A percentile compares a stretch with the other conserved stretches of the same genome.
Conservation (phyloP, 2,113 vertebrate genomes). For the Sphaerodactylus townsendi region DNA sequence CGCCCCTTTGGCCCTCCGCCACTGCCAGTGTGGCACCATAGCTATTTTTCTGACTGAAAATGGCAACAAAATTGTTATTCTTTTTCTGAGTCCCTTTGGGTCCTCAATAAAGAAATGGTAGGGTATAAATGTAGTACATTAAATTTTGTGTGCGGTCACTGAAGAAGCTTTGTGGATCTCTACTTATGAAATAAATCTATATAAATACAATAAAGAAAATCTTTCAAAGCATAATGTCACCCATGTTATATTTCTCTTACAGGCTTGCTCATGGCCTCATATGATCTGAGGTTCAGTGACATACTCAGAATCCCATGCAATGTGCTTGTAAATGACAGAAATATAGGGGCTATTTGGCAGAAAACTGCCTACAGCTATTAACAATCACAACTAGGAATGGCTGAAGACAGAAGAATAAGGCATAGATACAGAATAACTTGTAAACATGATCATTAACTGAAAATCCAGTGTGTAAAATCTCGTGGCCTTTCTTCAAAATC, state of each 20-base stretch:
- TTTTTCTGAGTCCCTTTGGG: too few relatives aligned
- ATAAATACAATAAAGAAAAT: background rate
- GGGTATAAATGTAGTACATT: too few relatives aligned
- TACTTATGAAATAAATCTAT: background rate
- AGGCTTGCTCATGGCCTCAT: background rate
- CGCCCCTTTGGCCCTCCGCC: too few relatives aligned
- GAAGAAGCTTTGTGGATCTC: background rate
- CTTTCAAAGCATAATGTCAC: background rate
- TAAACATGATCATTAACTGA: background rate
- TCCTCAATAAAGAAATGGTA: too few relatives aligned
- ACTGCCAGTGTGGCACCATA: background rate
- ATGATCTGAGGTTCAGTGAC: background rate
- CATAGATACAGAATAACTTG: background rate
- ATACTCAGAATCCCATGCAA: too few relatives aligned
- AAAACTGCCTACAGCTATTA: too few relatives aligned
- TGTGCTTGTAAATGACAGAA: too few relatives aligned
- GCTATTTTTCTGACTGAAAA: background rate
- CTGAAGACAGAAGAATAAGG: background rate
- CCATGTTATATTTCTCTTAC: background rate
- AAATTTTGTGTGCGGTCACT: background rate
- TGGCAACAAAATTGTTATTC: background rate
- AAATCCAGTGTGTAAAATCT: background rate
- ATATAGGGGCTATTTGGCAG: too few relatives aligned
- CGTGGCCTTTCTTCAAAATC: background rate
- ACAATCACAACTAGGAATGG: too few relatives aligned